phyloP scores from a whole-genome alignment of 53 echinoderm and acorn worm genomes.

The Holothuria leucospilota region DNA sequence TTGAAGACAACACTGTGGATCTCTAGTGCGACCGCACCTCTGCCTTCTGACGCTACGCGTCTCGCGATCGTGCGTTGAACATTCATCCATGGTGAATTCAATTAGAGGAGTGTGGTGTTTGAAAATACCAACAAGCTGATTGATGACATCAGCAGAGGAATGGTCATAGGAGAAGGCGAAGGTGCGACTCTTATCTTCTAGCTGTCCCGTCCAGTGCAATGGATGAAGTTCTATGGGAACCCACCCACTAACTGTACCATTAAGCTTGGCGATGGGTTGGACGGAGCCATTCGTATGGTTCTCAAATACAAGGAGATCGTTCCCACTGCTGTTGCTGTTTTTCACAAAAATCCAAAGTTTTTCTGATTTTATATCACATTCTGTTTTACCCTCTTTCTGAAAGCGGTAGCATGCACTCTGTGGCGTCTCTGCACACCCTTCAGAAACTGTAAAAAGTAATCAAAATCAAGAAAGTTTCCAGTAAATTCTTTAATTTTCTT shows the following conservation, averaged over 20 bases:
- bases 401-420: neutral
- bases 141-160: neutral
- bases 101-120: neutral
- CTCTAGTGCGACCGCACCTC: neutral
- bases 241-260: neutral
- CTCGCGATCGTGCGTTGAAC: neutral
- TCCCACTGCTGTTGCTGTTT: neutral
- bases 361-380: neutral
- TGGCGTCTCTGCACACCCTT: neutral
- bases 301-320: conserved; percentile 1
- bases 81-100: neutral
- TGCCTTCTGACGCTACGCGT: neutral
- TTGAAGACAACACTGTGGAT: conserved; percentile 25
- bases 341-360: neutral
- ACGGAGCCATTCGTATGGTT: conserved; percentile 2
- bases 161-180: neutral
- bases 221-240: neutral
- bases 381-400: neutral
- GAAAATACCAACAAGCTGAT: neutral
- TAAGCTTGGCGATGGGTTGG: neutral
- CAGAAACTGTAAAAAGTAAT: neutral
- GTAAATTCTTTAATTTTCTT: too few relatives aligned
- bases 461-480: neutral
- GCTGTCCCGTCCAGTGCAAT: neutral
- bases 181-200: neutral